These are phyloP conservation scores for Lithophane ornitopus DNA, from an alignment of 2,888 invertebrate species.

Conservation along the genomic window DNA sequence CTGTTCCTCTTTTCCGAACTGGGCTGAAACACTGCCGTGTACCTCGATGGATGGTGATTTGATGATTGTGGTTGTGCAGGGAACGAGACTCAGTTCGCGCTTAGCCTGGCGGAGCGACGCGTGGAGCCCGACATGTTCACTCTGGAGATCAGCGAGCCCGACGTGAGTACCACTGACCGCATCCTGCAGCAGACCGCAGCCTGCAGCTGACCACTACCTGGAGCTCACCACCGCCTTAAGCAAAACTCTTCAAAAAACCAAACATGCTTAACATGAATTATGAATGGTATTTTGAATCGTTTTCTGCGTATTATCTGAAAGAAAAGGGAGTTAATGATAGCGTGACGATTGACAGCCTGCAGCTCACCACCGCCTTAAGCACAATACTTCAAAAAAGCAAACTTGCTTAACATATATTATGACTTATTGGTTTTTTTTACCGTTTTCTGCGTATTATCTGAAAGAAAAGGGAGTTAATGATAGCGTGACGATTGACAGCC, in stretches of 20 bases:
- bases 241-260: not conserved
- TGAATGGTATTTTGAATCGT: not conserved
- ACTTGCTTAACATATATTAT: not conserved
- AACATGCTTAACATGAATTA: not conserved
- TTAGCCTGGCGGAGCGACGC: not conserved
- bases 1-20: not conserved
- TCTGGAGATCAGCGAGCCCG: conserved; percentile 29
- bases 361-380: not conserved
- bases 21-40: not conserved
- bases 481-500: no score
- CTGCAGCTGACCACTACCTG: not conserved
- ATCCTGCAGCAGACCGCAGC: not conserved
- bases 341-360: no score
- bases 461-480: not conserved
- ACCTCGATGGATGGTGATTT: not conserved
- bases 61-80: conserved; percentile 10
- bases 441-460: not conserved
- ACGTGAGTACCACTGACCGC: conserved; percentile 25
- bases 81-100: not conserved
- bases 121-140: conserved; percentile 17
- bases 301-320: not conserved
- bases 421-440: not conserved
- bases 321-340: not conserved
- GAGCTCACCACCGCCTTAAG: not conserved
- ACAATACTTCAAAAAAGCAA: not conserved